These are phyloP conservation scores for Avahi laniger DNA, from an alignment of 2,797 vertebrate species.

Conservation along the genomic window DNA sequence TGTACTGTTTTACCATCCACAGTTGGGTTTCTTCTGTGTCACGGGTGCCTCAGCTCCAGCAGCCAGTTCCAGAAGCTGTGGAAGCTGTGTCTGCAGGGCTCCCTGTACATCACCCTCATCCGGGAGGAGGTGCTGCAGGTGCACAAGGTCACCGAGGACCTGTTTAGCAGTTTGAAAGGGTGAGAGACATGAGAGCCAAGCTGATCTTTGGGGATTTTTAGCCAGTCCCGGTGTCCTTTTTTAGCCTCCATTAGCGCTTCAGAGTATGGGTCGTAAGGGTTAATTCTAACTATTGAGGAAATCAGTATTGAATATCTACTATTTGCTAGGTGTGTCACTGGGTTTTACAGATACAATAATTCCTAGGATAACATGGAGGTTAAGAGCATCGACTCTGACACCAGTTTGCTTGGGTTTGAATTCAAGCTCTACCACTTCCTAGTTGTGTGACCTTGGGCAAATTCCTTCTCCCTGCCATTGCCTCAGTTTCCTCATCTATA, in stretches of 20 bases:
- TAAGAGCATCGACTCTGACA: background rate
- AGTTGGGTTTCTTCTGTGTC: slow-evolving; percentile 96
- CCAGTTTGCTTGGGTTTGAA: slow-evolving; percentile 26
- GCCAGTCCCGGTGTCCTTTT: background rate
- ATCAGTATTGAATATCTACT: background rate
- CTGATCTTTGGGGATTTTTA: background rate
- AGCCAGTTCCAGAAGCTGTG: slow-evolving; percentile 90
- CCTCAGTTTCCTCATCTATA: background rate
- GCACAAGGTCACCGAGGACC: slow-evolving; percentile 94
- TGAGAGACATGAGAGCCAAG: slow-evolving; percentile 68
- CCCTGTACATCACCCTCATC: slow-evolving; percentile 89
- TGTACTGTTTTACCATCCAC: background rate
- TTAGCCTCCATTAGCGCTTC: background rate
- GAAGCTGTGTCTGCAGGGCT: slow-evolving; percentile 91
- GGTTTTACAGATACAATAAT: background rate
- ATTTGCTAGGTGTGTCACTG: background rate
- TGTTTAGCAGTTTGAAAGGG: slow-evolving; percentile 92
- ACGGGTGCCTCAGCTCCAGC: slow-evolving; percentile 88
- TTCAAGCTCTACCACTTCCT: background rate
- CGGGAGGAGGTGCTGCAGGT: slow-evolving; percentile 91
- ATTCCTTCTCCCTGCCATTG: background rate
- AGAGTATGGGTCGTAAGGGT: background rate
- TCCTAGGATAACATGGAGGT: background rate
- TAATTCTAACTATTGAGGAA: slow-evolving; percentile 53
- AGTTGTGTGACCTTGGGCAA: background rate